A percentile compares a stretch with the other conserved stretches of the same genome.
phyloP scores from a whole-genome alignment of 2,888 invertebrate species.

The Dolomedes plantarius region DNA sequence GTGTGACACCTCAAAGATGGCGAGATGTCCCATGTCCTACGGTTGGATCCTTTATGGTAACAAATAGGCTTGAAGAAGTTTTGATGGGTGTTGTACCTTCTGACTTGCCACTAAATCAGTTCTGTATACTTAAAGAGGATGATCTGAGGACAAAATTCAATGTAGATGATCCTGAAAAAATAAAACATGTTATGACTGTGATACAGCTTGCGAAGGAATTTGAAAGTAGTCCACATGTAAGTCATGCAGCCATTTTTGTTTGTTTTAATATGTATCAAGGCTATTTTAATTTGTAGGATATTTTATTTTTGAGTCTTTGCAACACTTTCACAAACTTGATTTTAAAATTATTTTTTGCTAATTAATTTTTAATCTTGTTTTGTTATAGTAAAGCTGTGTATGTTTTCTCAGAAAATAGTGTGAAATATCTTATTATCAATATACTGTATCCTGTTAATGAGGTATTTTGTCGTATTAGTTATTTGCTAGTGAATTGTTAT shows the following conservation, averaged over 20 bases:
- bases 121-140: constrained; percentile 53
- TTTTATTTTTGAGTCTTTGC: neutral
- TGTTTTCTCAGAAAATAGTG: too few species aligned
- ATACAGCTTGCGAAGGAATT: constrained; percentile 63
- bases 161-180: constrained; percentile 54
- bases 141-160: constrained; percentile 56
- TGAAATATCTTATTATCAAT: too few species aligned
- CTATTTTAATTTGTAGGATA: too few species aligned
- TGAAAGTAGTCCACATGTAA: constrained; percentile 49
- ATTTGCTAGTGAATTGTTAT: too few species aligned
- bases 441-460: too few species aligned
- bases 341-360: too few species aligned
- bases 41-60: constrained; percentile 67
- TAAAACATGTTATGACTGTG: constrained; percentile 59
- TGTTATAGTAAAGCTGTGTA: too few species aligned
- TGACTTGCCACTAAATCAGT: constrained; percentile 61
- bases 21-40: constrained; percentile 53
- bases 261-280: neutral
- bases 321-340: too few species aligned
- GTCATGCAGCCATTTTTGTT: neutral
- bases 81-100: constrained; percentile 66
- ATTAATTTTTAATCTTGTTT: too few species aligned
- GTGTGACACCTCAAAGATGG: constrained; percentile 43
- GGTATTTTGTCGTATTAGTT: too few species aligned
- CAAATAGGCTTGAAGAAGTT: constrained; percentile 60